A percentile compares a stretch with the other conserved stretches of the same genome.
Evolutionary conservation across 2,888 invertebrate species (phyloP).

Genomic region (Biston betularia): DNA sequence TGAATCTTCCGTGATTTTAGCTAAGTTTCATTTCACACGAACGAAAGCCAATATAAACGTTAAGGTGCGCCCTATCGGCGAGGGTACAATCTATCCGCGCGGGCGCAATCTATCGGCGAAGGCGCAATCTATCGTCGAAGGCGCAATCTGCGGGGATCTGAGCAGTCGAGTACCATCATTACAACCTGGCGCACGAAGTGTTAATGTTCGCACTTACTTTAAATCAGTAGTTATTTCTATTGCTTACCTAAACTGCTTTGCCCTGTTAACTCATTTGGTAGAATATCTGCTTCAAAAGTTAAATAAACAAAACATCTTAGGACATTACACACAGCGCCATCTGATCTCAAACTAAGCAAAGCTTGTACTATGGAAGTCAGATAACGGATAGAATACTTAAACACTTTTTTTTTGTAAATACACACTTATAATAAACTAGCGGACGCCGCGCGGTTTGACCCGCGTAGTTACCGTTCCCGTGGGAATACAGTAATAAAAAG

Average conservation of each 20-base stretch:
- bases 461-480: too few species aligned
- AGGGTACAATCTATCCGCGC: constrained; percentile 35
- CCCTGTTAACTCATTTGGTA: too few species aligned
- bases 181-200: constrained; percentile 44
- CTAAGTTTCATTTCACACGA: constrained; percentile 1
- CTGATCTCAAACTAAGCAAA: too few species aligned
- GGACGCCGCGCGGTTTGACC: too few species aligned
- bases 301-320: too few species aligned
- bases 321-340: too few species aligned
- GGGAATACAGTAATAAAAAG: too few species aligned
- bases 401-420: too few species aligned
- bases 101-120: constrained; percentile 49
- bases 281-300: too few species aligned
- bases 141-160: constrained; percentile 42
- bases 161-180: constrained; percentile 24
- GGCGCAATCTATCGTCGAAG: constrained; percentile 40
- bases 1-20: neutral
- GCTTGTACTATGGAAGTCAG: too few species aligned
- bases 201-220: constrained; percentile 52
- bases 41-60: constrained; percentile 62
- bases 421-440: too few species aligned
- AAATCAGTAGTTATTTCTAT: constrained; percentile 38
- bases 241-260: neutral
- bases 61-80: constrained; percentile 53
- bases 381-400: too few species aligned